These are phyloP conservation scores for Polydrusus pterygomalis DNA, from an alignment of 2,888 invertebrate species.

Conservation along the genomic window DNA sequence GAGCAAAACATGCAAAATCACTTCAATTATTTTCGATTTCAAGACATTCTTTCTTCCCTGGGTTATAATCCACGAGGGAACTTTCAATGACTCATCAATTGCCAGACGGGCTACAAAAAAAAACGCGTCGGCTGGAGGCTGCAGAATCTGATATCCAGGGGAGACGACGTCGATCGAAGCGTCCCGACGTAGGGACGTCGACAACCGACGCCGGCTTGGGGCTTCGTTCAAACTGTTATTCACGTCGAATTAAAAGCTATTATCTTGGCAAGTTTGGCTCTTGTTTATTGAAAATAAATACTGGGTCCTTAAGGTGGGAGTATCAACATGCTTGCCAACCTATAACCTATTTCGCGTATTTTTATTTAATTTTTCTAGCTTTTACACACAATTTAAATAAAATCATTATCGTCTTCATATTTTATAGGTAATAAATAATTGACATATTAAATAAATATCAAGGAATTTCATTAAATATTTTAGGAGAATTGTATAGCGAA, in stretches of 20 bases:
- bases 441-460: no score
- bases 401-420: no score
- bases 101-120: neutral
- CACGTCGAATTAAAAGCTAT: neutral
- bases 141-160: constrained; percentile 20
- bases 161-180: constrained; percentile 44
- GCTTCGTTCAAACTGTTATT: neutral
- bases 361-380: no score
- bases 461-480: no score
- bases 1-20: no score
- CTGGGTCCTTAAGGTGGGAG: no score
- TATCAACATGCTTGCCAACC: no score
- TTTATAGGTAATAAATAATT: no score
- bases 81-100: constrained; percentile 12
- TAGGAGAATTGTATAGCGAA: no score
- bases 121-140: constrained; percentile 12
- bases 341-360: no score
- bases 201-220: constrained; percentile 24
- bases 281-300: neutral
- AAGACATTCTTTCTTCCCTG: neutral
- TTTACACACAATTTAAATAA: no score
- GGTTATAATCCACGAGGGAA: neutral
- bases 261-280: neutral
- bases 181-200: constrained; percentile 38
- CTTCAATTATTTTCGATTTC: no score